Base-by-base conservation (phyloP, 2,888 invertebrate species). In the Lydus trimaculatus region DNA sequence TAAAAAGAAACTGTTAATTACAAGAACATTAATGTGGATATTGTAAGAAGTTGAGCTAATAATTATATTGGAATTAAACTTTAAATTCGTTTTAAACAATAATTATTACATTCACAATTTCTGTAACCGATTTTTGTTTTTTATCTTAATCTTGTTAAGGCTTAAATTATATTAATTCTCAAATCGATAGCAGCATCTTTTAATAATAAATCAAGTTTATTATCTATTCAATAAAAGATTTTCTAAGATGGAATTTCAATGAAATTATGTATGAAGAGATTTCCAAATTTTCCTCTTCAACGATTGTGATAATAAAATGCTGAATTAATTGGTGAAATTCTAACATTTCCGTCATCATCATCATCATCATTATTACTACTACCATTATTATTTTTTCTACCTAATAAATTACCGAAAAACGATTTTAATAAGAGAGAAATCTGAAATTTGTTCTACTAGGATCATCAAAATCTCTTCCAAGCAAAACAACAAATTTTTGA, bases 251-350 rank as follows among this genome's bases (percentile, higher is more conserved):
- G 15, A 28, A 28, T 28, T 28, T 28, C 2, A 3, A 3, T 28
- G 28, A 28, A 2, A 3, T 28, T 28, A 36, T 36, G 4, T 13
- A 4, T 13, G 13, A 13, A 36, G 36, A 36, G 2, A 36, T 36
- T 36, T 36, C 11, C 36, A 36, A 36, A 13, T 11, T n/a, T n/a
- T 36, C 36, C 13, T 36, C 5, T 36, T 11, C 1, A 36, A 36
- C 4, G 13, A 31, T 31, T 5, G 7, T 36, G 13, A 36, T 36
- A 36, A 36, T 33, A 9, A 33, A 11, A 17, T 2, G 1, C 11
- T 20, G 20, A 23, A 52, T 23, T 52, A 52, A 52, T 52, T 52
- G 48, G 48, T 23, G 48, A 52, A 52, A 52, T 52, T 52, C n/a
- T 9, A 9, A 4, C 3, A 20, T 52, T 20, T 20, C 20, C 11